Percentiles rank a stretch among this genome's conserved stretches.
Conservation (phyloP, 2,113 vertebrate species). For the Saimiri boliviensis region DNA sequence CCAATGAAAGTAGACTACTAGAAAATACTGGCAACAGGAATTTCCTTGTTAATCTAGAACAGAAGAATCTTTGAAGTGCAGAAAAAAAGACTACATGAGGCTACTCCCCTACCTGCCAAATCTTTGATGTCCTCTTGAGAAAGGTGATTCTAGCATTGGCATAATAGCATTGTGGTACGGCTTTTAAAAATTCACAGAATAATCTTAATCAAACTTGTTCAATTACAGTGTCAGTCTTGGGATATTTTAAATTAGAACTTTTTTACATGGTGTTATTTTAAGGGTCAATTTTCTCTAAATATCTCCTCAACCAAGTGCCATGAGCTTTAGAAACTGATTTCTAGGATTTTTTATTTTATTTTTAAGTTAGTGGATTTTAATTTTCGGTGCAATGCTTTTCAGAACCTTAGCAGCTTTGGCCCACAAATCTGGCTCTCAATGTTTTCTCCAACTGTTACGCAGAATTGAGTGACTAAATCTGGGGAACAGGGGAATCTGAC, state of each 20-base stretch:
- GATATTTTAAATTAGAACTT: not conserved
- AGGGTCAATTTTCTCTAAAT: not conserved
- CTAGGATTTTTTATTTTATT: not conserved
- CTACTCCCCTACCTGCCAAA: not conserved
- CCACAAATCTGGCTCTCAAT: not conserved
- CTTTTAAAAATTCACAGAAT: constrained; percentile 38
- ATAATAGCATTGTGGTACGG: not conserved
- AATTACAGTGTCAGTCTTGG: not conserved
- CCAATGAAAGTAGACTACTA: not conserved
- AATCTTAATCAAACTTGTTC: not conserved
- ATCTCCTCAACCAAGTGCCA: not conserved
- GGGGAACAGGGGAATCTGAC: not conserved
- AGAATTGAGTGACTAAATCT: not conserved
- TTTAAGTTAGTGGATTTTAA: not conserved
- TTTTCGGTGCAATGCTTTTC: not conserved
- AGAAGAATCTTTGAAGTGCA: not conserved
- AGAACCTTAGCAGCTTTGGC: not conserved
- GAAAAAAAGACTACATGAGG: not conserved
- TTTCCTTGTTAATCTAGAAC: not conserved
- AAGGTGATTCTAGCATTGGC: not conserved
- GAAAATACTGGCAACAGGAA: not conserved
- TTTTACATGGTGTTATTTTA: not conserved
- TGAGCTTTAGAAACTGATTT: constrained; percentile 1
- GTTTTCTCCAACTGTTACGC: not conserved
- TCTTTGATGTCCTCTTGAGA: not conserved